Evolutionary conservation across 2,797 vertebrate genomes (phyloP), one percentile per base, ranked within the genome.

Genomic region (Loris lydekkerianus): DNA sequence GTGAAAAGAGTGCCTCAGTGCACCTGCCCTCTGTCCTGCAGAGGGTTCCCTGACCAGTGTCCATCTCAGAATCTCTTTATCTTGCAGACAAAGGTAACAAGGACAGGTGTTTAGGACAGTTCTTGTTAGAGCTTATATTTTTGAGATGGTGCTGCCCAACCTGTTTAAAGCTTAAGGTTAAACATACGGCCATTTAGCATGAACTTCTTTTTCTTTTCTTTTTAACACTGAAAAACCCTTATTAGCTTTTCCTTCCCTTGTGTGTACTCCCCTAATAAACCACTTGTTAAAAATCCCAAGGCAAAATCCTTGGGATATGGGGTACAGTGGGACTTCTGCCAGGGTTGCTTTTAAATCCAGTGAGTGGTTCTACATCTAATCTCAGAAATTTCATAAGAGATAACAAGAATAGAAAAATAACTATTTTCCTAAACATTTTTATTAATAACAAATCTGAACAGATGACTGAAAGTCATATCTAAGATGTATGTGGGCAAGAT

Each of bases 191-290:
- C 49, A 69, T 29, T 94, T 82, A 86, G 31, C 70, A 40, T 49
- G 61, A 49, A 53, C 10, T 31, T 85, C 18, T 37, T 87, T 69
- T 86, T 86, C n/a, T 9, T 78, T 83, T 82, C 53, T 63, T 82
- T 96, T 94, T 86, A 77, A 88, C 43, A 53, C 21, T 78, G 80
- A 95, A 94, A 92, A 92, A 46, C 46, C 21, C 46, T 14, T 37
- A 77, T 37, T n/a, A 65, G 40, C 11, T 87, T 60, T 67, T 23
- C 31, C 5, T 77, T 95, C n/a, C 49, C 56, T 77, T 78, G 4
- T 46, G 34, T 61, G 29, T 81, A 53, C 25, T 7, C 5, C 23
- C 10, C 9, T 7, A 29, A 31, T 40, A 65, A 49, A 84, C 56
- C n/a, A 34, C n/a, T 56, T 76, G 25, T 81, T 83, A 84, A 31